Conservation (phyloP, 2,888 invertebrate species). For the Ptilodon capucinus region DNA sequence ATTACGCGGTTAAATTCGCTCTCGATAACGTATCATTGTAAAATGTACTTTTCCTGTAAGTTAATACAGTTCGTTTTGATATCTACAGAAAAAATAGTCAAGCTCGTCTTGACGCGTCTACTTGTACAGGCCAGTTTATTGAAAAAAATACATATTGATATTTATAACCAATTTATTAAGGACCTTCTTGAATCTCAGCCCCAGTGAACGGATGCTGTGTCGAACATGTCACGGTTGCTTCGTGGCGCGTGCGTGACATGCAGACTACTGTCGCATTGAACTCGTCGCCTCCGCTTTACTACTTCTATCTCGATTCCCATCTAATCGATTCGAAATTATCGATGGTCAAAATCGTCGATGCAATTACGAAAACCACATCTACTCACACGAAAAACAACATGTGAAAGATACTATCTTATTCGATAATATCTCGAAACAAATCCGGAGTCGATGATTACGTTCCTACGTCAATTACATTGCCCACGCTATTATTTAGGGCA, state of each 20-base stretch:
- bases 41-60: too few species aligned
- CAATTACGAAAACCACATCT: background rate
- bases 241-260: background rate
- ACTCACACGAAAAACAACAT: background rate
- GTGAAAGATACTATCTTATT: background rate
- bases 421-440: background rate
- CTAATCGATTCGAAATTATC: background rate
- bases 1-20: too few species aligned
- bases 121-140: too few species aligned
- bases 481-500: slow-evolving; percentile 20
- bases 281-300: background rate
- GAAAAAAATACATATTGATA: too few species aligned
- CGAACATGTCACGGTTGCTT: background rate
- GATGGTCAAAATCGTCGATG: background rate
- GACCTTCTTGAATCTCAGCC: background rate
- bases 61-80: too few species aligned
- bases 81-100: too few species aligned
- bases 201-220: background rate
- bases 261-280: background rate
- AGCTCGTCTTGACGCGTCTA: too few species aligned
- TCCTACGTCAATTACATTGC: slow-evolving; percentile 7
- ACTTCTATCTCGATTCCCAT: background rate
- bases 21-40: too few species aligned
- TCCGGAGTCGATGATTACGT: slow-evolving; percentile 9
- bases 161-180: background rate